phyloP scores from a whole-genome alignment of 2,113 vertebrate genomes.

The Eolophus roseicapilla region DNA sequence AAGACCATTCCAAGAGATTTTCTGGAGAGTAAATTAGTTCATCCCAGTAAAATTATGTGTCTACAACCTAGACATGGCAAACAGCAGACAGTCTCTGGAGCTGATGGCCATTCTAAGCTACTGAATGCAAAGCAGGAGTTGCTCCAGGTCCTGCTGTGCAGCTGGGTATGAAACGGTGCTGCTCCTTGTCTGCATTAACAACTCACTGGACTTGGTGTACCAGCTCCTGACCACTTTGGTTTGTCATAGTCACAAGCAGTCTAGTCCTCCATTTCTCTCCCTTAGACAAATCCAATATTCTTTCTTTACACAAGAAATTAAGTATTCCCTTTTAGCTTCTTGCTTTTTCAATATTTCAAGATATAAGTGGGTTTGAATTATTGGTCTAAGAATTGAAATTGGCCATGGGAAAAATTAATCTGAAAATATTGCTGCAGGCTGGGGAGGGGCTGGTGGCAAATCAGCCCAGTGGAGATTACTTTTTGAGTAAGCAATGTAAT shows the following conservation, averaged over 20 bases:
- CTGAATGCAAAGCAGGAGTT: neutral
- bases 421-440: neutral
- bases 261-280: neutral
- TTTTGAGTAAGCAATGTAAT: conserved; percentile 2
- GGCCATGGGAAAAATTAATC: neutral
- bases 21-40: neutral
- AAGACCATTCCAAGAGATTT: neutral
- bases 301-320: neutral
- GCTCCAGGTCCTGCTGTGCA: neutral
- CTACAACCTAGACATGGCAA: neutral
- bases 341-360: neutral
- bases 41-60: neutral
- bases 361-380: neutral
- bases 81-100: neutral
- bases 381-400: neutral
- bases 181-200: neutral
- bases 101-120: neutral
- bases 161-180: accelerated
- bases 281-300: neutral
- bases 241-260: neutral
- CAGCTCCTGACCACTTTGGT: neutral
- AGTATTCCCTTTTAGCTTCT: neutral
- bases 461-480: neutral
- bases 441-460: neutral
- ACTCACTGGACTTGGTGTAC: neutral